Evolutionary conservation across 2,113 vertebrate species (phyloP).

Genomic region (Atractosteus spatula): DNA sequence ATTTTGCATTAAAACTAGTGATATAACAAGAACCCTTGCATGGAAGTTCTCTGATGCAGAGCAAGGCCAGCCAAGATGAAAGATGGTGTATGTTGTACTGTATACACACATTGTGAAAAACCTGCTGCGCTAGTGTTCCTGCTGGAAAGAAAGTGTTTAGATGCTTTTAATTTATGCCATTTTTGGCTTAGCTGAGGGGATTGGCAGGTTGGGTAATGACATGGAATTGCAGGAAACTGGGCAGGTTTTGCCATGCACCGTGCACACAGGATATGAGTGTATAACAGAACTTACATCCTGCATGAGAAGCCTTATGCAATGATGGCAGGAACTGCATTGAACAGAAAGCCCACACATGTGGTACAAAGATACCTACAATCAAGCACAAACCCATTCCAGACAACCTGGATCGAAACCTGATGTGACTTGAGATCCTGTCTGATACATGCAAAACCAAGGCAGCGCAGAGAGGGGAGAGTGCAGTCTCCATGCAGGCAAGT

Average conservation of each 20-base stretch:
- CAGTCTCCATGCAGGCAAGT: background rate
- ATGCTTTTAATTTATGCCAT: conserved; percentile 61
- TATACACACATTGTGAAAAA: conserved; percentile 7
- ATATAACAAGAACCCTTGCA: no score
- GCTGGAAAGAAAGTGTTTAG: conserved; percentile 25
- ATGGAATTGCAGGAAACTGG: conserved; percentile 75
- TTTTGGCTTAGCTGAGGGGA: conserved; percentile 63
- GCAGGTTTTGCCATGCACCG: conserved; percentile 46
- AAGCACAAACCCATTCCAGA: conserved; percentile 13
- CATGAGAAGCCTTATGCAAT: conserved; percentile 14
- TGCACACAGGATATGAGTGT: conserved; percentile 2
- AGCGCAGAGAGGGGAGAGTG: background rate
- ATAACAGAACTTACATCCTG: conserved; percentile 14
- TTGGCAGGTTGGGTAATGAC: conserved; percentile 70
- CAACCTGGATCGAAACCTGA: conserved; percentile 15
- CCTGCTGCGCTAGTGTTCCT: background rate
- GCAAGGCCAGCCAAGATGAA: conserved; percentile 9
- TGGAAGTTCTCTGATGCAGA: background rate
- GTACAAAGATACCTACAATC: conserved; percentile 49
- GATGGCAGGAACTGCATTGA: conserved; percentile 8
- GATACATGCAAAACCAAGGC: conserved; percentile 2
- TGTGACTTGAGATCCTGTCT: background rate
- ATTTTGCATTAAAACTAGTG: background rate
- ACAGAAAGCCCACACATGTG: conserved; percentile 52
- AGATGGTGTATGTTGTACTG: background rate